Conservation (phyloP, 2,888 invertebrate species). For the Cenopis cana region DNA sequence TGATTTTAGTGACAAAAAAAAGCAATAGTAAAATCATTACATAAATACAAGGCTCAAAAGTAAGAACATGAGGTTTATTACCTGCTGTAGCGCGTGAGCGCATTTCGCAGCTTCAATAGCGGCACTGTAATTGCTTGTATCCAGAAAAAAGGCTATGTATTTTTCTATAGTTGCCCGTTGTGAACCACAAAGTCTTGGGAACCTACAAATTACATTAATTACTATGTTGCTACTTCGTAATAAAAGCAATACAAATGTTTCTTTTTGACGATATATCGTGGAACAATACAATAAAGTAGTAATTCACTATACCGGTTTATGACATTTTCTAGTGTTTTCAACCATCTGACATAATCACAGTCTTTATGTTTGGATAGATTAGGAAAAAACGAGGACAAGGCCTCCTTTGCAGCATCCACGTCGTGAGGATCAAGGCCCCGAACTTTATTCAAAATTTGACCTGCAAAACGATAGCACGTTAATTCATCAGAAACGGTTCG, state of each 20-base stretch:
- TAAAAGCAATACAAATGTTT: neutral
- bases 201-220: constrained; percentile 56
- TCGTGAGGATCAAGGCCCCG: constrained; percentile 70
- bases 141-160: constrained; percentile 62
- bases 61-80: no score
- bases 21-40: no score
- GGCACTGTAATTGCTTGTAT: constrained; percentile 62
- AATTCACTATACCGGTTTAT: constrained; percentile 68
- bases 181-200: constrained; percentile 73
- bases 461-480: constrained; percentile 57
- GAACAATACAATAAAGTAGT: neutral
- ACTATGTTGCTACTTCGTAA: neutral
- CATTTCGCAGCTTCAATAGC: constrained; percentile 77
- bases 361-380: constrained; percentile 64
- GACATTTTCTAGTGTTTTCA: constrained; percentile 63
- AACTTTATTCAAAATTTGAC: constrained; percentile 69
- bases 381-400: constrained; percentile 65
- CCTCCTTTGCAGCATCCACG: constrained; percentile 73
- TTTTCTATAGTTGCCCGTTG: constrained; percentile 68
- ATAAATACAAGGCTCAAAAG: no score
- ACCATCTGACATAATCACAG: constrained; percentile 60
- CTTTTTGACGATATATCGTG: neutral
- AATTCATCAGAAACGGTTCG: neutral
- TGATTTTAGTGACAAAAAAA: no score
- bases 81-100: constrained; percentile 75